Evolutionary conservation across 1,140 invertebrate species (phyloP).

Genomic region (Lamellibrachia luymesi): DNA sequence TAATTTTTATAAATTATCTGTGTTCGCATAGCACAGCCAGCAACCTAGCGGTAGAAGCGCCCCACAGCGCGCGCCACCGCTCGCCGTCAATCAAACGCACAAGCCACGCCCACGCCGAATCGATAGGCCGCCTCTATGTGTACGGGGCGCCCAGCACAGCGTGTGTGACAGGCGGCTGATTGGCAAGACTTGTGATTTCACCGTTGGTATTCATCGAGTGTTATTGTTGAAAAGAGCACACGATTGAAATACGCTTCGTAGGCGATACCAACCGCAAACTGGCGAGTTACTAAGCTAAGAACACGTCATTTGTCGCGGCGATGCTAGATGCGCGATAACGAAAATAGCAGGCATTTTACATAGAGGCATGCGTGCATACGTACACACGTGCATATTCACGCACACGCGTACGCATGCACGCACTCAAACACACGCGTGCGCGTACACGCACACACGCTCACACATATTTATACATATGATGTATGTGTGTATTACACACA

Average conservation of each 20-base stretch:
- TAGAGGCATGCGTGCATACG: background rate
- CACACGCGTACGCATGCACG: no score
- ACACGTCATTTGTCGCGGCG: background rate
- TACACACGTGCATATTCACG: background rate
- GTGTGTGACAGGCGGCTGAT: background rate
- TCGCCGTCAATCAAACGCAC: background rate
- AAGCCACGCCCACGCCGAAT: background rate
- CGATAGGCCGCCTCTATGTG: background rate
- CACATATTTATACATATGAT: background rate
- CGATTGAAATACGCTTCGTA: background rate
- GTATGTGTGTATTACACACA: background rate
- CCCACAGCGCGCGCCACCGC: background rate
- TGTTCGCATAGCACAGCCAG: background rate
- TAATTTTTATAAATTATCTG: constrained; percentile 1
- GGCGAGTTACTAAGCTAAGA: background rate
- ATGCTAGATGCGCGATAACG: background rate
- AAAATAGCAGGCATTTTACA: background rate
- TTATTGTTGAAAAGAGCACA: background rate
- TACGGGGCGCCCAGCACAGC: background rate
- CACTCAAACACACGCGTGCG: background rate
- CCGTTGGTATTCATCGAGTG: background rate
- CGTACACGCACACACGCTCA: background rate
- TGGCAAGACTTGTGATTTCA: background rate
- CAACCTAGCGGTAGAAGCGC: background rate
- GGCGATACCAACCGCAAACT: constrained; percentile 3